Base-by-base conservation (phyloP, 1,140 invertebrate genomes). In the Drosophila yakuba region DNA sequence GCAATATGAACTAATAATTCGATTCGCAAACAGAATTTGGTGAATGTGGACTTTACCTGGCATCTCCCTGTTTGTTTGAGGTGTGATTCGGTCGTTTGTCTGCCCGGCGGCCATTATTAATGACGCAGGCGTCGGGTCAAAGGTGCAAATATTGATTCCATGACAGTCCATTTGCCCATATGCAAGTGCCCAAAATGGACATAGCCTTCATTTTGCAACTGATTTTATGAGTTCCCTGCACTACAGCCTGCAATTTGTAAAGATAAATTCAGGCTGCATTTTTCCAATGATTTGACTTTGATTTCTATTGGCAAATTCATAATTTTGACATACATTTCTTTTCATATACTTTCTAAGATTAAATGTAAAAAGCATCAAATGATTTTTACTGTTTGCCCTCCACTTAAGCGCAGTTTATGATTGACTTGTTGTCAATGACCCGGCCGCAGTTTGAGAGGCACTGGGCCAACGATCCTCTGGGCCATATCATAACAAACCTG, bases 401-500 rank as follows among this genome's bases (percentile, higher is more conserved):
- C 2, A 14, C 14, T 28, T 28, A n/a, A 35, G 11, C 32, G 0
- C 50, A 20, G 4, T 2, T 17, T 32, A 6, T 12, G 57, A 59
- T 59, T 48, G 44, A 59, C 44, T 59, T 59, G 57, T 59, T 59
- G 28, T 35, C 58, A 71, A 71, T 72, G 51, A 51, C 51, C 57
- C 10, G 64, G 4, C 4, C 38, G n/a, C 51, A 77, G 73, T 77
- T 77, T 67, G 62, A 77, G 50, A 77, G 55, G 43, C 74, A 68
- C 43, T 68, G 73, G 38, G 20, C 20, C 20, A 20, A 15, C 25
- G 35, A 63, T 36, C 32, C 43, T 52, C 50, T 55, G 44, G 41
- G 72, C 59, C 36, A 58, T 41, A 86, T 88, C 84, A 89, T 80
- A 89, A 88, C 88, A 88, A 88, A 88, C 83, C 83, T 88, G 83